A percentile compares a stretch with the other conserved stretches of the same genome.
phyloP scores from a whole-genome alignment of 2,113 vertebrate species.

The Trinectes maculatus region DNA sequence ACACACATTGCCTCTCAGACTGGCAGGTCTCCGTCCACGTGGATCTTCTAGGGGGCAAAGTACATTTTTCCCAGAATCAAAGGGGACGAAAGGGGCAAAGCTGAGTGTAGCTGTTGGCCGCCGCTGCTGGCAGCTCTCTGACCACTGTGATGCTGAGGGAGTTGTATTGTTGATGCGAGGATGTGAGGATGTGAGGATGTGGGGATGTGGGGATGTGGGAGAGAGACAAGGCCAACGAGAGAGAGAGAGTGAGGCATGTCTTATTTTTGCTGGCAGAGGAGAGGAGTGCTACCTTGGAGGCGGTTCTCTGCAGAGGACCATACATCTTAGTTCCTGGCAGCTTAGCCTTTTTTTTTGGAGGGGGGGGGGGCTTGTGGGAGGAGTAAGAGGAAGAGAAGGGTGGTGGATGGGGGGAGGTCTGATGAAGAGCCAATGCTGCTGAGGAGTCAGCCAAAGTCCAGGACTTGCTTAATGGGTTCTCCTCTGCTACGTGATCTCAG shows the following conservation, averaged over 20 bases:
- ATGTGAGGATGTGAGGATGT: constrained; percentile 5
- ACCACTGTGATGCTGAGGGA: constrained; percentile 64
- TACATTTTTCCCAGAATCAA: constrained; percentile 51
- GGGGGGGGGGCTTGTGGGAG: constrained; percentile 56
- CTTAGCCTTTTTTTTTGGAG: constrained; percentile 39
- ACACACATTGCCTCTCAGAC: constrained; percentile 32
- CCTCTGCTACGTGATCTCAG: constrained; percentile 68
- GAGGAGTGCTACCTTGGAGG: constrained; percentile 78
- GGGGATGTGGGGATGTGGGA: background rate
- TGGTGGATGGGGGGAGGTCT: constrained; percentile 3
- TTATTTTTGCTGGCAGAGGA: constrained; percentile 83
- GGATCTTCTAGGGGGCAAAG: constrained; percentile 52
- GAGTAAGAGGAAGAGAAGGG: constrained; percentile 41
- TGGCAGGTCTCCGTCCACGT: constrained; percentile 28
- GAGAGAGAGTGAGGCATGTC: constrained; percentile 63
- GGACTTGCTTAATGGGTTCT: constrained; percentile 78
- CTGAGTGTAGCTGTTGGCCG: constrained; percentile 80
- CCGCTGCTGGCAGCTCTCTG: constrained; percentile 60
- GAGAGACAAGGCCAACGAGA: constrained; percentile 11
- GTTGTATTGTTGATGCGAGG: constrained; percentile 49
- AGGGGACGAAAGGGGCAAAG: constrained; percentile 27
- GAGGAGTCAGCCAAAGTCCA: constrained; percentile 87
- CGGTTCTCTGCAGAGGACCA: constrained; percentile 74
- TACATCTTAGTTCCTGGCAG: constrained; percentile 81
- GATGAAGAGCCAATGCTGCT: constrained; percentile 63